phyloP scores from a whole-genome alignment of 1,140 invertebrate genomes.

The Palaemon carinicauda region DNA sequence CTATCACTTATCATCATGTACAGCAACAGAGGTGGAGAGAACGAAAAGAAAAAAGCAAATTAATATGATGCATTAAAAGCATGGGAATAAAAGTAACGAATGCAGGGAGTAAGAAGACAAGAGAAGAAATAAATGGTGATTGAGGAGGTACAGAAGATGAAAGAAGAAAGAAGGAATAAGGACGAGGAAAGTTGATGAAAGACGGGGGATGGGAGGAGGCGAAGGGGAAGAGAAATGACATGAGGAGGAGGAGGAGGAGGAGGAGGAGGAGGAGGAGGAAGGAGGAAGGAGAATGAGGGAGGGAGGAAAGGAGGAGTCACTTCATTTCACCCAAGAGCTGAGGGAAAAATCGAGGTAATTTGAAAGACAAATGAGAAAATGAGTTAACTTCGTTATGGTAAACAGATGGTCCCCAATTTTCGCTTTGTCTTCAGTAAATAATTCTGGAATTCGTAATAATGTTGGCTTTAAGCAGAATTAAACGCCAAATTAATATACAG shows the following conservation, averaged over 20 bases:
- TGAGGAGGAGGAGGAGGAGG: not conserved
- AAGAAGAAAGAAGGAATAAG: not conserved
- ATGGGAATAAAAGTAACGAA: not conserved
- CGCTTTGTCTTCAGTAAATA: conserved; percentile 47
- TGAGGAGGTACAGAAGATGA: not conserved
- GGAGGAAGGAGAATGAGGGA: no score
- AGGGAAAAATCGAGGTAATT: conserved; percentile 26
- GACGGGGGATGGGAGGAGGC: not conserved
- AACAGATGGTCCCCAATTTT: conserved; percentile 46
- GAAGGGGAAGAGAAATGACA: not conserved
- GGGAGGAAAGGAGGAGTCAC: not conserved
- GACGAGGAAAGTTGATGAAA: not conserved
- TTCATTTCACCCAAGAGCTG: conserved; percentile 31
- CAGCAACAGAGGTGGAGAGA: not conserved
- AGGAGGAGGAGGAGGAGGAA: not conserved
- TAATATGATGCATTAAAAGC: no score
- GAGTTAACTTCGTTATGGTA: conserved; percentile 51
- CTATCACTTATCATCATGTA: no score
- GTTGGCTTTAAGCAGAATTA: conserved; percentile 31
- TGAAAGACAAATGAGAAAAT: conserved; percentile 52
- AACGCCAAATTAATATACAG: not conserved
- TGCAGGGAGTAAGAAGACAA: not conserved
- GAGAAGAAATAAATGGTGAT: not conserved
- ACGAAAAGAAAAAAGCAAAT: not conserved
- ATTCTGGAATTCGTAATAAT: conserved; percentile 51